Conservation (phyloP, 2,888 invertebrate species). For the Eurytoma californica region DNA sequence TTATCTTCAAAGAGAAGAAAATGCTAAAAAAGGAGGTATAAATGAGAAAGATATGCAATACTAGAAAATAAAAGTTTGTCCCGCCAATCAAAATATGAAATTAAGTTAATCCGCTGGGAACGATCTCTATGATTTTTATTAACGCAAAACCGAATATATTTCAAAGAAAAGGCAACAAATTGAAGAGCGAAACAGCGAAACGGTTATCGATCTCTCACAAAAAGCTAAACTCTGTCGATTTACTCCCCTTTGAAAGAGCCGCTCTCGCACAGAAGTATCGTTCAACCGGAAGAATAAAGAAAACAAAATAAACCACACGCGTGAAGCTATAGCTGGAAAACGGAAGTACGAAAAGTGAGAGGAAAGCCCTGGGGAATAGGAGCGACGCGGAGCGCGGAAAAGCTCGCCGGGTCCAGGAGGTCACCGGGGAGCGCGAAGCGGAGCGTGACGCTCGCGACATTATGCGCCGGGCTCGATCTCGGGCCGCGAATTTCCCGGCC, state of each 20-base stretch:
- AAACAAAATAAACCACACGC: not conserved
- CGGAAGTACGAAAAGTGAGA: too few species aligned
- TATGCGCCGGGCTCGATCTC: not conserved
- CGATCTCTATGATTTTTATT: too few species aligned
- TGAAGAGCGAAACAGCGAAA: conserved; percentile 5
- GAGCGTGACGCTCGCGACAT: conserved; percentile 8
- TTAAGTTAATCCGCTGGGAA: too few species aligned
- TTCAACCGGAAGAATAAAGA: too few species aligned
- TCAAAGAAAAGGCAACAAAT: not conserved
- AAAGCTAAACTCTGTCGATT: not conserved
- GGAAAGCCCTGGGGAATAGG: not conserved
- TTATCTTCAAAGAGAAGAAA: too few species aligned
- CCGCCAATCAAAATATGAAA: too few species aligned
- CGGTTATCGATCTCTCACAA: not conserved
- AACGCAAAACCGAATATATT: too few species aligned
- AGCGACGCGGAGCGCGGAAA: not conserved
- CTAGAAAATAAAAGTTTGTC: too few species aligned
- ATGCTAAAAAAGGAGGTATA: not conserved
- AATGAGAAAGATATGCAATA: not conserved
- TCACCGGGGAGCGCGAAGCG: not conserved
- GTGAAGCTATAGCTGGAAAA: not conserved
- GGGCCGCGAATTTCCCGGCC: not conserved
- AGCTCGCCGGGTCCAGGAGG: too few species aligned
- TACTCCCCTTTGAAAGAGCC: too few species aligned
- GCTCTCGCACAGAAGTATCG: too few species aligned